Base-by-base conservation (phyloP, 2,113 vertebrate genomes). In the Marmota monax region DNA sequence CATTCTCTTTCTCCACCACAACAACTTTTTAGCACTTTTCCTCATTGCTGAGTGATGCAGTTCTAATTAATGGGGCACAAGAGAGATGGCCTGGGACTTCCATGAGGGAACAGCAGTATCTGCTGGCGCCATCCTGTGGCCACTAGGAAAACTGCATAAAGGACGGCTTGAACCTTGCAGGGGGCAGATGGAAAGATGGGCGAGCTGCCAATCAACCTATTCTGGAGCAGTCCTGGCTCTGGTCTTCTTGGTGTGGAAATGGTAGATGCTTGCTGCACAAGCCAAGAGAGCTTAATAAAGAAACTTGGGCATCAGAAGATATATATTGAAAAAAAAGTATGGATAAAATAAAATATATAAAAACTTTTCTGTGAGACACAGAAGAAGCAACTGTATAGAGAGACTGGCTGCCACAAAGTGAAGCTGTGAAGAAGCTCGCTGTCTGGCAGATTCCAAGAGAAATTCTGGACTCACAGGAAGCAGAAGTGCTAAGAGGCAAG, bases 1-100 rank as follows among this genome's bases (percentile, higher is more conserved):
- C 25, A 4, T 63, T 70, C 37, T 70, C 25, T 29, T 65, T 63
- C 32, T 84, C 37, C 37, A 48, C 23, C 20, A 70, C 58, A 61
- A 5, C n/a, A 29, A 56, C 39, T 10, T 16, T 10, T 16, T 10
- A 22, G 1, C 7, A 1, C 34, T 4, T 4, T 37, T 25, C 53
- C 22, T 17, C n/a, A 8, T 5, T 67, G 45, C 1, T 18, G 17
- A 78, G 29, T 23, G 12, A 20, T 23, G 34, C 69, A 22, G 58
- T 37, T 32, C 14, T 45, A 88, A 20, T 32, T 32, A 72, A 37
- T 27, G 48, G 23, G 7, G 18, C 63, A 37, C 7, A 39, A 37
- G 45, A 84, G 5, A 4, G 61, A 11, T 5, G 16, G 8, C 20
- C 72, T 16, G 4, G 18, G 13, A 17, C 29, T 34, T 65, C n/a